phyloP scores from a whole-genome alignment of 2,888 invertebrate species.

The Hofmannophila pseudospretella region DNA sequence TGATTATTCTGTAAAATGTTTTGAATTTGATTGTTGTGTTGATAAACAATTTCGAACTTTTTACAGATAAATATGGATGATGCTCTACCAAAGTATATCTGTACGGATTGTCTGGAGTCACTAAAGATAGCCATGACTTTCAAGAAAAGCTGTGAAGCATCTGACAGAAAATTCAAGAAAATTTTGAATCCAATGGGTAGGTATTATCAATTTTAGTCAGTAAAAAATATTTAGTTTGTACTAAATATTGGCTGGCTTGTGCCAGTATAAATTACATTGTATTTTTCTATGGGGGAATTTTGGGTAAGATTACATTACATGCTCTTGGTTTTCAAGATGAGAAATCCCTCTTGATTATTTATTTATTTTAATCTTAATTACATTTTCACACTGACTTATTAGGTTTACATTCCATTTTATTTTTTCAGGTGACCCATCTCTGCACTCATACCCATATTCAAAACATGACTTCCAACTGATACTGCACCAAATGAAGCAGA shows the following conservation, averaged over 20 bases:
- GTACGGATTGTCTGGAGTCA: conserved; percentile 54
- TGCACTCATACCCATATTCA: conserved; percentile 66
- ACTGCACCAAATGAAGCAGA: conserved; percentile 60
- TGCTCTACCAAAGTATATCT: conserved; percentile 65
- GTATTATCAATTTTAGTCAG: conserved; percentile 5
- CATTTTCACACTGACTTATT: no score
- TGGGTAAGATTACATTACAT: no score
- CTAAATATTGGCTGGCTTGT: no score
- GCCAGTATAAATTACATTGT: no score
- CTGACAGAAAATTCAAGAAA: conserved; percentile 59
- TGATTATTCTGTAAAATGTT: no score
- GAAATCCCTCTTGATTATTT: no score
- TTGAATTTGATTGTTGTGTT: no score
- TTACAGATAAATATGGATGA: conserved; percentile 60
- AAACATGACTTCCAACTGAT: conserved; percentile 69
- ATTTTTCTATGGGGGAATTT: no score
- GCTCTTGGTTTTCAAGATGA: no score
- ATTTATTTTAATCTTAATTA: no score
- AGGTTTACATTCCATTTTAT: no score
- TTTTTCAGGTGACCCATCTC: conserved; percentile 50
- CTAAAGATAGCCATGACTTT: conserved; percentile 54
- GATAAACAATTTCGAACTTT: no score
- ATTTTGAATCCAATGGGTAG: conserved; percentile 62
- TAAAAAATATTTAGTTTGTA: conserved; percentile 1
- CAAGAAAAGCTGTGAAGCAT: conserved; percentile 55